Evolutionary conservation across 2,113 vertebrate genomes (phyloP), one percentile per base, ranked within the genome.

Genomic region (Spea bombifrons): DNA sequence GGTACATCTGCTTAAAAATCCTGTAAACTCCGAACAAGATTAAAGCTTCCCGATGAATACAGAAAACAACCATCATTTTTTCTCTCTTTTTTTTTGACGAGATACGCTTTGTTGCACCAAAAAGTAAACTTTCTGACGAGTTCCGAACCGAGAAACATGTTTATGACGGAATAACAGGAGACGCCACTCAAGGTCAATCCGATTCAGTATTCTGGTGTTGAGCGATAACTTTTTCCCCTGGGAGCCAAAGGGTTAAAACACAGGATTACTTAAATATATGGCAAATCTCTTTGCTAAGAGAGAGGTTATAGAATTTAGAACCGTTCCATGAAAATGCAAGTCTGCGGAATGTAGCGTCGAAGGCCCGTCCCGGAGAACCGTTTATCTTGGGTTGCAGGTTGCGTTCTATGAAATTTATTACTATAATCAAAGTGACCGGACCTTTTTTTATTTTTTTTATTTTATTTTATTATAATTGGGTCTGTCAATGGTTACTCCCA

Each of bases 341-440:
- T 64, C 6, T 64, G 61, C 61, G 13, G 61, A 64, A 30, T 30
- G 17, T 16, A 64, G 16, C 17, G n/a, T 2, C 8, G n/a, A 64
- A 30, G 61, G n/a, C 17, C 55, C 5, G 55, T 9, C 15, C 8
- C 5, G 47, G 47, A 50, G 46, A 49, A 10, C 49, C 46, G 8
- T 69, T 49, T 50, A 49, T 69, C 67, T 49, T 49, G 12, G n/a
- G 12, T n/a, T 69, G 46, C 49, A 47, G 67, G 67, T 16, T 69
- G 49, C 67, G 15, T 69, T 49, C 7, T 50, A n/a, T 49, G 47
- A 47, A 45, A 69, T 69, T 16, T 72, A 13, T n/a, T 52, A 59
- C 53, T 57, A 59, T 59, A 72, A 59, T 72, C 52, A 59, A 55
- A 72, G 71, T 43, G 43, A 13, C 52, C n/a, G 44, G 71, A 59